A percentile compares a stretch with the other conserved stretches of the same genome.
These are phyloP conservation scores for Frieseomelitta varia DNA, from an alignment of 1,140 invertebrate genomes.

Conservation along the genomic window DNA sequence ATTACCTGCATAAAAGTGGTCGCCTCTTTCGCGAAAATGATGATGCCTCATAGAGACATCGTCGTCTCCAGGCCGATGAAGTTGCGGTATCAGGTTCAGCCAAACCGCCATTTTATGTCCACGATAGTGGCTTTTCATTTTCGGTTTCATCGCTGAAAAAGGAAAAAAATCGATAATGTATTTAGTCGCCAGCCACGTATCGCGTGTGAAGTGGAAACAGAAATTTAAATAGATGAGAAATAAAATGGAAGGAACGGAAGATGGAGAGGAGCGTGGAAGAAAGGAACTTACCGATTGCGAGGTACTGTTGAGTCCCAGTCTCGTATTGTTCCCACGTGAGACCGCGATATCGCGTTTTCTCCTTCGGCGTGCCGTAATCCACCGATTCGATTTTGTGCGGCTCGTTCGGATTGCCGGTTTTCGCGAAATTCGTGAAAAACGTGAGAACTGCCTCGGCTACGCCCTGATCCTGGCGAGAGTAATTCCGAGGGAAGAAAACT, in stretches of 20 bases:
- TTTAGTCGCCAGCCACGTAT: fast-evolving
- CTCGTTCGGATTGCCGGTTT: slow-evolving; percentile 88
- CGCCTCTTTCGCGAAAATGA: slow-evolving; percentile 88
- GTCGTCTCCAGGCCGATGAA: slow-evolving; percentile 89
- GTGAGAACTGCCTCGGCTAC: slow-evolving; percentile 89
- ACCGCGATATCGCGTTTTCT: slow-evolving; percentile 84
- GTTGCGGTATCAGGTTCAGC: slow-evolving; percentile 94
- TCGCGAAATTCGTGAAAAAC: slow-evolving; percentile 89
- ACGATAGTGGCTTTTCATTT: slow-evolving; percentile 92
- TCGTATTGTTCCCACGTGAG: slow-evolving; percentile 89
- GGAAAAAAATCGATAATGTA: not conserved
- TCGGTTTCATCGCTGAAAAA: slow-evolving; percentile 85
- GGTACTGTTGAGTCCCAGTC: slow-evolving; percentile 88
- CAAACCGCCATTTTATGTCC: slow-evolving; percentile 96
- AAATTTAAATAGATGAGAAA: not conserved
- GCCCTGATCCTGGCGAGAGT: slow-evolving; percentile 88
- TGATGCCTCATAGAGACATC: slow-evolving; percentile 90
- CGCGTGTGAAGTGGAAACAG: fast-evolving
- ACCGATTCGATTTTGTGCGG: slow-evolving; percentile 82
- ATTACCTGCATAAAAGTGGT: slow-evolving; percentile 88
- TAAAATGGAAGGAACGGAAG: not conserved
- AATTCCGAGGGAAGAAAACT: slow-evolving; percentile 87
- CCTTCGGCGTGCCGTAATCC: slow-evolving; percentile 83
- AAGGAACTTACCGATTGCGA: slow-evolving; percentile 86
- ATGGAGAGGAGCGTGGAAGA: no score